Conservation (phyloP, 2,797 vertebrate species). For the Erpetoichthys calabaricus region DNA sequence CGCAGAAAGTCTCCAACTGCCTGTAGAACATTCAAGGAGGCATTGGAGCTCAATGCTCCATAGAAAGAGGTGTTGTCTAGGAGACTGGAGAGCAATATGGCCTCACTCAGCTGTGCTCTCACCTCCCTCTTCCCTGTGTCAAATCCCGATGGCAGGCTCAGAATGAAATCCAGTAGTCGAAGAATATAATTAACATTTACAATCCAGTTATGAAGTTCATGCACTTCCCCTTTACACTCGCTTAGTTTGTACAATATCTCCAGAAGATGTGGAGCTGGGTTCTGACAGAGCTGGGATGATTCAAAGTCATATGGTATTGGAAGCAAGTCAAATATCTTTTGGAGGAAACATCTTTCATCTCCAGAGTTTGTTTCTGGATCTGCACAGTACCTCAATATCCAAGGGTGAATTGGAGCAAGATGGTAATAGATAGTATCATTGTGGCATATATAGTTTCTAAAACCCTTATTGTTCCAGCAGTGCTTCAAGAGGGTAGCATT, state of each 20-base stretch:
- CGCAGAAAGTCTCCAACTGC: slow-evolving; percentile 63
- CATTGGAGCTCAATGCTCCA: slow-evolving; percentile 52
- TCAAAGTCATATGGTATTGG: slow-evolving; percentile 53
- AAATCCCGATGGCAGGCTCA: slow-evolving; percentile 53
- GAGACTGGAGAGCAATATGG: slow-evolving; percentile 77
- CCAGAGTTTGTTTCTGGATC: slow-evolving; percentile 33
- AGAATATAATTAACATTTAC: slow-evolving; percentile 59
- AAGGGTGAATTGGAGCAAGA: slow-evolving; percentile 36
- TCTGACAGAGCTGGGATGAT: slow-evolving; percentile 59
- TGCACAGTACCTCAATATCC: slow-evolving; percentile 43
- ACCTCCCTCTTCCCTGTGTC: slow-evolving; percentile 60
- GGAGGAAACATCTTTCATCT: slow-evolving; percentile 57
- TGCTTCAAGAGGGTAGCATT: slow-evolving; percentile 44
- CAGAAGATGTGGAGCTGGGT: slow-evolving; percentile 53
- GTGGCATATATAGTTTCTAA: slow-evolving; percentile 59
- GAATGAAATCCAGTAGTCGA: slow-evolving; percentile 60
- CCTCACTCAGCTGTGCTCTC: slow-evolving; percentile 57
- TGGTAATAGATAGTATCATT: slow-evolving; percentile 48
- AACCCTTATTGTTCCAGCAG: slow-evolving; percentile 37
- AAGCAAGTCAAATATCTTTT: slow-evolving; percentile 63
- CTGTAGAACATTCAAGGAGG: slow-evolving; percentile 56
- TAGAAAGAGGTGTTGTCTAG: slow-evolving; percentile 73
- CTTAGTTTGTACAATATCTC: slow-evolving; percentile 57
- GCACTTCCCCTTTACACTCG: slow-evolving; percentile 49
- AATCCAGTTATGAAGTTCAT: slow-evolving; percentile 50